Percentiles rank a stretch among this genome's conserved stretches.
Evolutionary conservation across 2,113 vertebrate species (phyloP).

Genomic region (Zapus hudsonius): DNA sequence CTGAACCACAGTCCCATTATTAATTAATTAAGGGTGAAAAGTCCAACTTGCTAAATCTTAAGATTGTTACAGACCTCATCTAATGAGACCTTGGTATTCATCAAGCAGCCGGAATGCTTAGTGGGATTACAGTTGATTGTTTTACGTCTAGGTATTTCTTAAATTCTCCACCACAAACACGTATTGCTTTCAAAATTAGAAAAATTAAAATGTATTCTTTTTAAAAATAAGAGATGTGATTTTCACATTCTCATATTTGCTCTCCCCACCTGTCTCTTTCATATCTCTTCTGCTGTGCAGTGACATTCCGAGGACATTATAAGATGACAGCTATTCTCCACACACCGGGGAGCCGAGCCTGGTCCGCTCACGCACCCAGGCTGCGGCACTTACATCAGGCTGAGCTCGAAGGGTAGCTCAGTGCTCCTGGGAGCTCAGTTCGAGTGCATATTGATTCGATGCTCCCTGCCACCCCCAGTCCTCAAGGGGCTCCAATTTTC

Average conservation of each 20-base stretch:
- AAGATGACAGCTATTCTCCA: background rate
- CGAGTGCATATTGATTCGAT: background rate
- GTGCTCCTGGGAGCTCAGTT: background rate
- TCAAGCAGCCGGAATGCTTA: background rate
- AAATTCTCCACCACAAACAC: slow-evolving; percentile 2
- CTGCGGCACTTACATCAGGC: background rate
- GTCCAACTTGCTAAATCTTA: background rate
- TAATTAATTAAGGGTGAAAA: background rate
- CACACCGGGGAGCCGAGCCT: background rate
- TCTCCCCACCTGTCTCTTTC: background rate
- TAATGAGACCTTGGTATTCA: background rate
- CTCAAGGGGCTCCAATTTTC: slow-evolving; percentile 3
- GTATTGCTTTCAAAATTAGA: slow-evolving; percentile 39
- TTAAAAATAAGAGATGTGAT: background rate
- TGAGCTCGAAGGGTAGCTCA: background rate
- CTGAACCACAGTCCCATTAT: background rate
- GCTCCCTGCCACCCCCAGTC: background rate
- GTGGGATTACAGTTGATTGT: background rate
- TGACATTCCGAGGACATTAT: background rate
- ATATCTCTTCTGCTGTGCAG: background rate
- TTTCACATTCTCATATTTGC: background rate
- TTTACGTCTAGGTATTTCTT: slow-evolving; percentile 9
- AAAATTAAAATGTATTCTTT: slow-evolving; percentile 6
- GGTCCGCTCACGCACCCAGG: background rate
- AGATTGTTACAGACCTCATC: background rate